phyloP scores from a whole-genome alignment of 2,113 vertebrate genomes.

The Rissa tridactyla region DNA sequence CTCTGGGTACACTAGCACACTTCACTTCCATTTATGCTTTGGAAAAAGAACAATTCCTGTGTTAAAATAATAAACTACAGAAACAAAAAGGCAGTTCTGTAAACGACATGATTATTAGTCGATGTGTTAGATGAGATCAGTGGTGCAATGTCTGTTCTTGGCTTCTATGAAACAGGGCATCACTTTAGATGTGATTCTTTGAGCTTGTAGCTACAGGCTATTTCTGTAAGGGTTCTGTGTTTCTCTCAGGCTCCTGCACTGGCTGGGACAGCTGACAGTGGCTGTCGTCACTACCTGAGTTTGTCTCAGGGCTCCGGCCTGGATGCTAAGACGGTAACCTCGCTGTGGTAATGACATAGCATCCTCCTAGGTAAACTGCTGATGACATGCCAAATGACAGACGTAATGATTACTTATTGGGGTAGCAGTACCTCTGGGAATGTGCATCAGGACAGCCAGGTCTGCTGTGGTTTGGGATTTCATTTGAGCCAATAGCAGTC shows the following conservation, averaged over 20 bases:
- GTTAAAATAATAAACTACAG: neutral
- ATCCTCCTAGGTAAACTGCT: neutral
- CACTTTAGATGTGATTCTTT: neutral
- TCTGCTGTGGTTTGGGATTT: neutral
- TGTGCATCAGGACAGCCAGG: neutral
- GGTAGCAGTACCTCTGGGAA: neutral
- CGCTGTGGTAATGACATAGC: too few relatives aligned
- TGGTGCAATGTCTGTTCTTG: neutral
- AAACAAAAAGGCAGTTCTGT: neutral
- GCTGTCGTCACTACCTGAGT: neutral
- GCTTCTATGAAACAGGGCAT: neutral
- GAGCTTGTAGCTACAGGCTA: neutral
- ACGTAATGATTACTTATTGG: rapidly evolving
- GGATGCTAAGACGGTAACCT: neutral
- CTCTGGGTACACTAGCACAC: neutral
- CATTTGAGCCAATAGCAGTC: neutral
- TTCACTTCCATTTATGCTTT: neutral
- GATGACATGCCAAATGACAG: neutral
- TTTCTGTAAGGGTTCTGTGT: neutral
- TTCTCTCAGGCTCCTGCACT: neutral
- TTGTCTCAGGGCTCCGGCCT: neutral
- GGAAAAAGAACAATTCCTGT: neutral
- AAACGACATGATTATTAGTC: neutral
- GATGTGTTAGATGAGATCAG: neutral
- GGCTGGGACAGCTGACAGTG: neutral